Evolutionary conservation across 1,140 invertebrate species (phyloP), one percentile per base, ranked within the genome.

Genomic region (Teleopsis dalmanni): DNA sequence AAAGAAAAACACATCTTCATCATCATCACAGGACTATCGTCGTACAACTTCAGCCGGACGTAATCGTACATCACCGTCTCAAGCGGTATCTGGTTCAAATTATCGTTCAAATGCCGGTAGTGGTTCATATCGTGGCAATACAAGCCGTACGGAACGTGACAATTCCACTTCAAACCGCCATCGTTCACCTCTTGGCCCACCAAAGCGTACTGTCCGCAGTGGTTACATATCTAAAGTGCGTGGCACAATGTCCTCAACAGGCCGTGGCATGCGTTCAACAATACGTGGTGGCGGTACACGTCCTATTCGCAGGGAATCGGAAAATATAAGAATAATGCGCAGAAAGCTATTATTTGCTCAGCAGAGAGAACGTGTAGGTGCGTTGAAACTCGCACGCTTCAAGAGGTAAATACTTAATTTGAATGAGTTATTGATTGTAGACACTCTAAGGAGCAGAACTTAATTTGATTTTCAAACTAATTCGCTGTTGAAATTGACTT

Each of bases 11-110:
- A 53, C 59, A 62, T 65, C 58, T 64, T 67, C 66, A 54, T 67
- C 64, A 67, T 59, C 54, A 63, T 62, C 61, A 62, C 65, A 68
- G 65, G 61, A 68, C 58, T 68, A 68, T 52, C 60, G 65, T 57
- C 64, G 65, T 29, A 65, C 58, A 25, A 56, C 61, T 41, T 62
- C 64, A 48, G 58, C 42, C 8, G 47, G 42, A 37, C 41, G 41
- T 14, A 53, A 53, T 49, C 47, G 47, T 14, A 53, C 46, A 4
- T 41, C 47, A 49, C 51, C 47, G 29, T 42, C 47, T 16, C 42
- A 41, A 35, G 38, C 33, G 26, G 29, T 22, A 38, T 38, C 46
- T 13, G 21, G 21, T 11, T 48, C 46, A 22, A 42, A 43, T 33
- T 49, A 42, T 18, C 48, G 31, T 35, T 21, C 18, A 18, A 27